Percentiles rank a stretch among this genome's conserved stretches.
These are phyloP conservation scores for Geotrupes spiniger DNA, from an alignment of 2,888 invertebrate genomes.

Conservation along the genomic window DNA sequence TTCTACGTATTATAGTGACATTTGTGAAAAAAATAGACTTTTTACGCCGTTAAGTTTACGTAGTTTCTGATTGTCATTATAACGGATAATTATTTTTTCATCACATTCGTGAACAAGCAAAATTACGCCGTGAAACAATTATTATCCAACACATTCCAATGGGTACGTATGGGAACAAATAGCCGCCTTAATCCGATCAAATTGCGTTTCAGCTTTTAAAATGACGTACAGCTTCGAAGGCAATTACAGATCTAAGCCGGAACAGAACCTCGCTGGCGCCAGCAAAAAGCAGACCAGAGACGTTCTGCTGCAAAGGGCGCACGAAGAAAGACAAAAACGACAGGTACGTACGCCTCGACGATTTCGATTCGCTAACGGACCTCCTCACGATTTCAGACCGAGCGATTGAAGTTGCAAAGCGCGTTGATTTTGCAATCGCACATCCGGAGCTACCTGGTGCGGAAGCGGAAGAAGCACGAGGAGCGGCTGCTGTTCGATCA, in stretches of 20 bases:
- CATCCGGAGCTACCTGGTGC: constrained; percentile 69
- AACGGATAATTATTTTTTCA: background rate
- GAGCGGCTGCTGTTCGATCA: constrained; percentile 71
- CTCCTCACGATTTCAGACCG: constrained; percentile 55
- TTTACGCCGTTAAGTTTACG: too few species aligned
- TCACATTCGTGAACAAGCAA: background rate
- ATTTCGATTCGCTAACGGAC: background rate
- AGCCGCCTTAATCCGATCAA: background rate
- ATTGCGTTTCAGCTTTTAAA: constrained; percentile 38
- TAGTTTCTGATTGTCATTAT: too few species aligned
- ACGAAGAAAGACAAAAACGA: constrained; percentile 81
- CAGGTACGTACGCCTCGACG: constrained; percentile 58
- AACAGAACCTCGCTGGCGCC: constrained; percentile 88
- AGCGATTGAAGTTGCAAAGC: constrained; percentile 70
- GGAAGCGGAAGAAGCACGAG: constrained; percentile 64
- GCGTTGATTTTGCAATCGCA: constrained; percentile 80
- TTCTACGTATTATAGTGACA: too few species aligned
- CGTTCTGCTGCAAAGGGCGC: constrained; percentile 73
- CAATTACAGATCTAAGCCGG: constrained; percentile 80
- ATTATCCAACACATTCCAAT: background rate
- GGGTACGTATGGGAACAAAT: too few species aligned
- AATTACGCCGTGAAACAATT: background rate
- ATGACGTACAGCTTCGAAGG: constrained; percentile 79
- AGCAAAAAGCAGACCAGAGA: constrained; percentile 70
- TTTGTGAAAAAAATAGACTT: constrained; percentile 3